Percentiles rank a stretch among this genome's conserved stretches.
phyloP scores from a whole-genome alignment of 1,140 invertebrate genomes.

The Tyrophagus putrescentiae region DNA sequence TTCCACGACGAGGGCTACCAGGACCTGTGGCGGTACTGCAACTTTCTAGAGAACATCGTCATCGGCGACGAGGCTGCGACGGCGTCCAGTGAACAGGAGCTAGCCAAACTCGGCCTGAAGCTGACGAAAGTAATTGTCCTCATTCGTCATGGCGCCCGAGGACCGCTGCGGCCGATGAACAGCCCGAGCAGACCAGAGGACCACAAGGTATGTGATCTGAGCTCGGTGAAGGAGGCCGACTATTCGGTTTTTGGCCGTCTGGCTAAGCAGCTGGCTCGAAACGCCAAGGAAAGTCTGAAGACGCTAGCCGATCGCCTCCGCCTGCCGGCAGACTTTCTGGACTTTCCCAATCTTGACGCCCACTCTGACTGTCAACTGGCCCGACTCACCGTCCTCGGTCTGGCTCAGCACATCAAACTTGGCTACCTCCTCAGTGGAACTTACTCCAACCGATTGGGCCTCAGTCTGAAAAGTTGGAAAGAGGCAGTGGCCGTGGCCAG shows the following conservation, averaged over 20 bases:
- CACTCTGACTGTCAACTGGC: slow-evolving; percentile 46
- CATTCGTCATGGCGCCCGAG: slow-evolving; percentile 71
- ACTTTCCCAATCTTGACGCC: slow-evolving; percentile 51
- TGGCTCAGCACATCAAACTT: slow-evolving; percentile 56
- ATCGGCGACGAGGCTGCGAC: not conserved
- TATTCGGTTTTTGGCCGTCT: slow-evolving; percentile 19
- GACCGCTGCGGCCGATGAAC: slow-evolving; percentile 58
- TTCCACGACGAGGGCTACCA: too few species aligned
- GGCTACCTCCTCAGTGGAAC: slow-evolving; percentile 52
- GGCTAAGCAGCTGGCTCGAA: slow-evolving; percentile 29
- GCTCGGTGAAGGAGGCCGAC: slow-evolving; percentile 22
- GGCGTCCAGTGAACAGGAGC: not conserved
- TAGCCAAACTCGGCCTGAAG: not conserved
- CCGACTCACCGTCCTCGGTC: slow-evolving; percentile 52
- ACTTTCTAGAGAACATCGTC: not conserved
- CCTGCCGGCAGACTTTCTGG: slow-evolving; percentile 54
- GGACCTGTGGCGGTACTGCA: too few species aligned
- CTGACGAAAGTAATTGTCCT: slow-evolving; percentile 46
- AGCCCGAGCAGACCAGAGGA: slow-evolving; percentile 55
- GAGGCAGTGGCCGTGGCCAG: slow-evolving; percentile 55
- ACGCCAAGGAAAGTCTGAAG: slow-evolving; percentile 24
- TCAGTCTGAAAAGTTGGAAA: slow-evolving; percentile 39
- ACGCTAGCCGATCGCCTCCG: slow-evolving; percentile 39
- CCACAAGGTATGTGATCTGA: slow-evolving; percentile 53
- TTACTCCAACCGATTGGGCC: slow-evolving; percentile 45